Percentiles rank a stretch among this genome's conserved stretches.
These are phyloP conservation scores for Dolichopus griseipennis DNA, from an alignment of 2,888 invertebrate genomes.

Conservation along the genomic window DNA sequence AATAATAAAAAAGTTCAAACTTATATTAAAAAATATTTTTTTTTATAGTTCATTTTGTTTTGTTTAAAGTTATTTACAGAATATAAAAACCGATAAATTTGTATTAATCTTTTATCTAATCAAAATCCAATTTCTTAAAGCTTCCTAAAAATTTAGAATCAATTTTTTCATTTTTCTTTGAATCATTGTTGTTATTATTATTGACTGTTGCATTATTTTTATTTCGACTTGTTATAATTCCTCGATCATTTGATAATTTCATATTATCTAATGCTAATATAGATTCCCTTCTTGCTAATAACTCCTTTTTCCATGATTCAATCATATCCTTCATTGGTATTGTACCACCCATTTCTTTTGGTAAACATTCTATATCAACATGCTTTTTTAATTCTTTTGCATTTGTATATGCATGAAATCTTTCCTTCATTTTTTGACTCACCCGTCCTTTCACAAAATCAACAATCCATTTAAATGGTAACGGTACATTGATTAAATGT, in stretches of 20 bases:
- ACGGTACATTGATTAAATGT: conserved; percentile 61
- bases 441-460: conserved; percentile 63
- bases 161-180: conserved; percentile 36
- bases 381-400: conserved; percentile 51
- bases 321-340: conserved; percentile 65
- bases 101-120: conserved; percentile 36
- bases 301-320: conserved; percentile 54
- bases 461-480: conserved; percentile 64
- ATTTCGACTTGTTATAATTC: conserved; percentile 44
- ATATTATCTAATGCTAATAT: conserved; percentile 55
- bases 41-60: too few species aligned
- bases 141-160: conserved; percentile 49
- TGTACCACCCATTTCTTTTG: conserved; percentile 62
- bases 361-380: conserved; percentile 56
- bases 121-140: conserved; percentile 62
- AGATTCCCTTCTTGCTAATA: conserved; percentile 51
- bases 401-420: conserved; percentile 55
- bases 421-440: conserved; percentile 61
- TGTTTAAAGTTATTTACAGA: background rate
- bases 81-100: background rate
- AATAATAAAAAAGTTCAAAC: too few species aligned
- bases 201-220: conserved; percentile 35
- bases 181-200: conserved; percentile 32
- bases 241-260: conserved; percentile 55
- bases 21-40: too few species aligned